These are phyloP conservation scores for Conistra vaccinii DNA, from an alignment of 2,888 invertebrate genomes.

Conservation along the genomic window DNA sequence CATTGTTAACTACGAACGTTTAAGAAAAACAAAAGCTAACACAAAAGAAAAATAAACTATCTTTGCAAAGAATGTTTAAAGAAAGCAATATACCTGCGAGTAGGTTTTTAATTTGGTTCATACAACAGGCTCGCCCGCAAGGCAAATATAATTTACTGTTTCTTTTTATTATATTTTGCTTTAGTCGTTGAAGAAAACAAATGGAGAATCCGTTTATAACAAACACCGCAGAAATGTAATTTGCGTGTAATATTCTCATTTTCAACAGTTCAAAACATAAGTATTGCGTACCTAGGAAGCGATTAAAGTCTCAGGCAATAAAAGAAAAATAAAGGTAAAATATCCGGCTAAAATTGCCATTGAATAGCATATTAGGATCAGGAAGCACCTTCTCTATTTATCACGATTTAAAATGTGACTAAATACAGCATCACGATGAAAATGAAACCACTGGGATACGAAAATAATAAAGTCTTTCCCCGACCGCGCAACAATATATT, in stretches of 20 bases:
- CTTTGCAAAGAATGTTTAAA: slow-evolving; percentile 32
- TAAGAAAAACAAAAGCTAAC: slow-evolving; percentile 43
- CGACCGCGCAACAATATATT: slow-evolving; percentile 49
- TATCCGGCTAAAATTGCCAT: not conserved
- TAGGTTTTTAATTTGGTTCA: slow-evolving; percentile 66
- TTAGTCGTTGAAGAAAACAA: slow-evolving; percentile 60
- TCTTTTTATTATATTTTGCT: slow-evolving; percentile 43
- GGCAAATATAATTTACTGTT: slow-evolving; percentile 56
- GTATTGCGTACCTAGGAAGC: not conserved
- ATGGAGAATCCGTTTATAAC: slow-evolving; percentile 55
- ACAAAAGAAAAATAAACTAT: slow-evolving; percentile 51
- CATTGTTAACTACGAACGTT: slow-evolving; percentile 38
- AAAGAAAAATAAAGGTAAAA: not conserved
- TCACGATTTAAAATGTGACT: not conserved
- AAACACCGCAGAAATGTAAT: slow-evolving; percentile 34
- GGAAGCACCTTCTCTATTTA: not conserved
- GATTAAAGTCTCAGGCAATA: not conserved
- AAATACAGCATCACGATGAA: not conserved
- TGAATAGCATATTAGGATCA: not conserved
- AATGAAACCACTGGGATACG: slow-evolving; percentile 10
- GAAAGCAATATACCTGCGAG: slow-evolving; percentile 41
- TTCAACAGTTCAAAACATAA: not conserved
- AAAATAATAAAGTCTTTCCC: slow-evolving; percentile 35
- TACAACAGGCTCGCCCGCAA: slow-evolving; percentile 60
- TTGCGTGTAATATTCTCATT: slow-evolving; percentile 15